A percentile compares a stretch with the other conserved stretches of the same genome.
These are phyloP conservation scores for Platysternon megacephalum DNA, from an alignment of 2,113 vertebrate genomes.

Conservation along the genomic window DNA sequence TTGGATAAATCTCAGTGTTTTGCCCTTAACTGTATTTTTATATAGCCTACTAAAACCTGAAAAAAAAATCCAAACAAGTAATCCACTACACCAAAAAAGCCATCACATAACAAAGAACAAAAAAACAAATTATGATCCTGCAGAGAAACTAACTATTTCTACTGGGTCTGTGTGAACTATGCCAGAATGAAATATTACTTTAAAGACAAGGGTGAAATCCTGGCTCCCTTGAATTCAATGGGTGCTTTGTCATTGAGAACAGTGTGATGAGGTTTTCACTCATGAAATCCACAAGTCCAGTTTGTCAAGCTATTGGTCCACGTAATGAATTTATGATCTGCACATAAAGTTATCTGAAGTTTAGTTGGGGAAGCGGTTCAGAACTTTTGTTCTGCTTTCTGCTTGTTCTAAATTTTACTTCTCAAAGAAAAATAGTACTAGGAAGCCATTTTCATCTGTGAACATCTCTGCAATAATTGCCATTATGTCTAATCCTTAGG, in stretches of 20 bases:
- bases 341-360: neutral
- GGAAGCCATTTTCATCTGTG: neutral
- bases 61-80: neutral
- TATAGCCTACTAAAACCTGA: no score
- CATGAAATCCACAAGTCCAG: neutral
- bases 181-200: neutral
- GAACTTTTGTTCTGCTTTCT: neutral
- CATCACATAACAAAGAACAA: no score
- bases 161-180: neutral
- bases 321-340: neutral
- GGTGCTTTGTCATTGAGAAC: neutral
- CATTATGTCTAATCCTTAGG: neutral
- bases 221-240: neutral
- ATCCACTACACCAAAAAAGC: no score
- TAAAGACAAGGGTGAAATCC: neutral
- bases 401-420: neutral
- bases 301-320: neutral
- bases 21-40: no score
- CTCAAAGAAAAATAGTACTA: neutral
- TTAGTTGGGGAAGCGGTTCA: neutral
- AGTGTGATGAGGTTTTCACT: no score
- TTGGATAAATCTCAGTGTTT: neutral
- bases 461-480: neutral
- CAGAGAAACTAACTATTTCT: neutral
- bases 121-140: neutral